Base-by-base conservation (phyloP, 2,797 vertebrate genomes). In the Oryzias dopingdopingensis region DNA sequence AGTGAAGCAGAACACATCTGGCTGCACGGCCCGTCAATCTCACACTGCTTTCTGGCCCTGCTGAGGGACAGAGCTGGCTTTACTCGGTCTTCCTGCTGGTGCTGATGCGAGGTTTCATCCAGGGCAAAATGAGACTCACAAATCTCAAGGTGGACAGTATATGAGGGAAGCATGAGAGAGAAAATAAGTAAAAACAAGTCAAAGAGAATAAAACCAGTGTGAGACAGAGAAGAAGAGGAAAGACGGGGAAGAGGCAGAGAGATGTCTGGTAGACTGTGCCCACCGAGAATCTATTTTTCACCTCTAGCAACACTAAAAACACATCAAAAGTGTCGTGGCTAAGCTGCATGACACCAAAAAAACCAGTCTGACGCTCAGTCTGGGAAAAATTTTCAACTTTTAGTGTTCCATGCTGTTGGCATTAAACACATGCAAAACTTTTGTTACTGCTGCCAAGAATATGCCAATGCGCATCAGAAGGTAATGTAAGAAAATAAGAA, bases 21-120 rank as follows among this genome's bases (percentile, higher is more conserved):
- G 74, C 74, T 61, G 59, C 82, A 73, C 74, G 62, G 66, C 77
- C 71, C 44, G 76, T 86, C 86, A 77, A 67, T 84, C 85, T 81
- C 64, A 43, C 43, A 15, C 74, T 59, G 74, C 62, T 72, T 70
- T 71, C 77, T 68, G 80, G 85, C 79, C 80, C 77, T 79, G 79
- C 73, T 60, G 80, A 37, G 22, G 72, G 83, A 81, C 26, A 49
- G 66, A 77, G 49, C 59, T 3, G 37, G 65, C 62, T 64, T 67
- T 71, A 79, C 67, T 75, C 43, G 14, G 72, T 75, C 67, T 74
- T 72, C 62, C 76, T 74, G 76, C 72, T 77, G 76, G 74, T 70
- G 80, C 69, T 81, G 74, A 72, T 74, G 70, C 70, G 69, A 80
- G 68, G 69, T 56, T 73, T 73, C 63, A 56, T 68, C 60, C 64